Evolutionary conservation across 2,888 invertebrate species (phyloP).

Genomic region (Macrostomum cliftonense): DNA sequence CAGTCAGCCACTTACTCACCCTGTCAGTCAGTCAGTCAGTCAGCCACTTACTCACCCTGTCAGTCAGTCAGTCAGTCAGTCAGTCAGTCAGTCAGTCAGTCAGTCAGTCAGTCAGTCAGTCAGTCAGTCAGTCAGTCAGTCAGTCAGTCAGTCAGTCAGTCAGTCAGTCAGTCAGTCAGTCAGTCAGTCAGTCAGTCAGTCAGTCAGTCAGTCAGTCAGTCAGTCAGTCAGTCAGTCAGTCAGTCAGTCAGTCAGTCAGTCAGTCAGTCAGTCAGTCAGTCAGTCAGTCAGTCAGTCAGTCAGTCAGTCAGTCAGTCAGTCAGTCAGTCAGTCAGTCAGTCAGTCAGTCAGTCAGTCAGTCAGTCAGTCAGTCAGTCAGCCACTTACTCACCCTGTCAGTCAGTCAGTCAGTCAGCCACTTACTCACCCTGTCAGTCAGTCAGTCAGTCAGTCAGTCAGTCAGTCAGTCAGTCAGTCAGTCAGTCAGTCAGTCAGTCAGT

Average conservation of each 20-base stretch:
- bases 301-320: conserved; percentile 2
- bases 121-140: background rate
- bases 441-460: conserved; percentile 2
- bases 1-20: too few relatives aligned
- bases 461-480: conserved; percentile 1
- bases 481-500: too few relatives aligned
- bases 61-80: background rate
- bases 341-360: conserved; percentile 2
- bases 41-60: too few relatives aligned
- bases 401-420: conserved; percentile 1
- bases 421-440: background rate
- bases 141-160: background rate
- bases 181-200: background rate
- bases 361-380: conserved; percentile 1
- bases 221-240: background rate
- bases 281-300: conserved; percentile 2
- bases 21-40: too few relatives aligned
- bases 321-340: conserved; percentile 2
- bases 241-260: conserved; percentile 2
- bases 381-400: background rate
- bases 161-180: background rate
- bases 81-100: background rate
- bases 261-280: conserved; percentile 2
- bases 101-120: background rate
- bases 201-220: background rate